These are phyloP conservation scores for Malthinus seriepunctatus DNA, from an alignment of 2,888 invertebrate genomes.

Conservation along the genomic window DNA sequence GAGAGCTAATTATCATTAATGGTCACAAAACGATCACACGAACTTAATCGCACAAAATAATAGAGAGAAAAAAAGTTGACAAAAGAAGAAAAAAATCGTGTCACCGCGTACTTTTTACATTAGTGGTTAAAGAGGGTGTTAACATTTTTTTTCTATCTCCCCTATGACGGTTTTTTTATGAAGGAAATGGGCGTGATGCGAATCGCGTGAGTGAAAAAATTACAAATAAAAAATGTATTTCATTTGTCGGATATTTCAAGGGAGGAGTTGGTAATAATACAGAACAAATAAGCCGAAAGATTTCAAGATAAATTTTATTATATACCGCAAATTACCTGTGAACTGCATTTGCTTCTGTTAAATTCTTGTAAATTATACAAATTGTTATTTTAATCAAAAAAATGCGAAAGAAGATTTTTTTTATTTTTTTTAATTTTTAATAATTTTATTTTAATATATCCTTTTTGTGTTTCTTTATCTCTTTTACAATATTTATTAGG, in stretches of 20 bases:
- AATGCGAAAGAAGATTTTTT: not conserved
- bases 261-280: conserved; percentile 43
- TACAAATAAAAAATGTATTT: conserved; percentile 49
- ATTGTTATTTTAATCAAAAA: conserved; percentile 12
- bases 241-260: conserved; percentile 43
- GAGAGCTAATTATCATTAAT: too few species aligned
- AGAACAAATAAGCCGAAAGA: conserved; percentile 47
- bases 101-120: conserved; percentile 8
- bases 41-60: too few species aligned
- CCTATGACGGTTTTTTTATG: conserved; percentile 26
- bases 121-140: conserved; percentile 31
- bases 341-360: conserved; percentile 20
- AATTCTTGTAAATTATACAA: conserved; percentile 13
- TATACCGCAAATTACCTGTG: conserved; percentile 30
- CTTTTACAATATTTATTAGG: conserved; percentile 1
- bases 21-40: too few species aligned
- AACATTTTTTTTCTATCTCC: conserved; percentile 26
- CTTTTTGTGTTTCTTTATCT: not conserved
- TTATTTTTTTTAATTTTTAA: too few species aligned
- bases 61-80: not conserved
- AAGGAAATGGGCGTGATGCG: conserved; percentile 49
- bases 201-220: conserved; percentile 52
- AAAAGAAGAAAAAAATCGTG: conserved; percentile 2
- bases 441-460: not conserved
- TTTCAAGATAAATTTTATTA: conserved; percentile 32